Evolutionary conservation across 2,113 vertebrate species (phyloP), one percentile per base, ranked within the genome.

Genomic region (Marcusenius ussheri): DNA sequence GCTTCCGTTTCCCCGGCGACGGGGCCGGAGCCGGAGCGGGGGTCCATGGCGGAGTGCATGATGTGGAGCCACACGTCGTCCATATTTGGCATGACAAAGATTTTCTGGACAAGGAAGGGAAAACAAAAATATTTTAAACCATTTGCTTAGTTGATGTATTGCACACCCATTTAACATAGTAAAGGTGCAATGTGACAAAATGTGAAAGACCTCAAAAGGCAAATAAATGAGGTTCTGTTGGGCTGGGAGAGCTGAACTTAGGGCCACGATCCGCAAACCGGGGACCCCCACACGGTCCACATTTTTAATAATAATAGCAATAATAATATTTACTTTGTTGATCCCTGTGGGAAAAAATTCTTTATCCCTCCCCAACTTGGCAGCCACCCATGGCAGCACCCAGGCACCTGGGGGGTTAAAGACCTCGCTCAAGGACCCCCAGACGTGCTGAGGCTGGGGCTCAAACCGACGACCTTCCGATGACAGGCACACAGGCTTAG

Each of bases 31-130:
- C 94, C 93, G 3, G 97, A 97, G 91, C 97, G 97, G 2, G 96
- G 95, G 94, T 99, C 98, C 97, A 96, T 98, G 95, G 97, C 97
- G 0, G 97, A 97, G 92, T 99, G 98, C 98, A 99, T 99, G 92
- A 98, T 92, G n/a, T 96, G 95, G 90, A 99, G 95, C 96, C 97
- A 99, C 89, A 99, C 91, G 90, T 99, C 98, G 70, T 99, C 98
- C 98, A 99, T 99, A 95, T 99, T 99, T 96, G 98, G 98, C 98
- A 99, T 99, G 89, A 99, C 98, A 92, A 99, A 97, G 90, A 99
- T 96, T 98, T 99, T 99, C 98, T 99, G 93, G 42, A 50, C n/a
- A 90, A 19, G 89, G 35, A 91, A 21, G 45, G 77, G 0, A 15
- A 90, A 6, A 24, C 17, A 80, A 87, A 45, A 24, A 24, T 17